Evolutionary conservation across 1,140 invertebrate genomes (phyloP).

Genomic region (Polyergus mexicanus): DNA sequence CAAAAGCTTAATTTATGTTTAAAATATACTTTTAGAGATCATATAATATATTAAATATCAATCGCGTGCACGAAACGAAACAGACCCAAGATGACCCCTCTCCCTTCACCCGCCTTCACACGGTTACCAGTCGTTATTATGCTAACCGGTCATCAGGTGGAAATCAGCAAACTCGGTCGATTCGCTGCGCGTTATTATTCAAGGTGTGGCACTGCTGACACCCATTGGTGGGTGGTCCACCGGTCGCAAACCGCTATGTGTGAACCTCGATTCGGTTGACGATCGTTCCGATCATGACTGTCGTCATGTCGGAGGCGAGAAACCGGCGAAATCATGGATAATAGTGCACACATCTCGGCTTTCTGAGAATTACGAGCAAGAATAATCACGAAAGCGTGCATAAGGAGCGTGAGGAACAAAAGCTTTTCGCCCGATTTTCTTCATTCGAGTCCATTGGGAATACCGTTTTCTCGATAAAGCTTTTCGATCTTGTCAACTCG

Average conservation of each 20-base stretch:
- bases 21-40: too few relatives aligned
- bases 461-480: slow-evolving; percentile 12
- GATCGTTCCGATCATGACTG: slow-evolving; percentile 66
- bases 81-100: slow-evolving; percentile 40
- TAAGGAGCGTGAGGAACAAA: slow-evolving; percentile 24
- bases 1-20: background rate
- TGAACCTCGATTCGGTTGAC: slow-evolving; percentile 79
- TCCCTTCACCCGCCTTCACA: background rate
- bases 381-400: slow-evolving; percentile 39
- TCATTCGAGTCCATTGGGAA: background rate
- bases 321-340: slow-evolving; percentile 44
- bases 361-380: slow-evolving; percentile 18
- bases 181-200: slow-evolving; percentile 81
- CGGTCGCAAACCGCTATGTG: slow-evolving; percentile 77
- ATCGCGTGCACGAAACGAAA: background rate
- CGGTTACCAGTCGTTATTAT: slow-evolving; percentile 70
- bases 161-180: slow-evolving; percentile 76
- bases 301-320: slow-evolving; percentile 30
- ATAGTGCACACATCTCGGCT: slow-evolving; percentile 11
- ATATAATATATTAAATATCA: too few relatives aligned
- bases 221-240: slow-evolving; percentile 80
- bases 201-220: slow-evolving; percentile 81
- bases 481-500: background rate
- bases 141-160: slow-evolving; percentile 75
- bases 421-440: slow-evolving; percentile 29